Percentiles rank a stretch among this genome's conserved stretches.
These are phyloP conservation scores for Onychorhynchus coronatus DNA, from an alignment of 2,113 vertebrate genomes.

Conservation along the genomic window DNA sequence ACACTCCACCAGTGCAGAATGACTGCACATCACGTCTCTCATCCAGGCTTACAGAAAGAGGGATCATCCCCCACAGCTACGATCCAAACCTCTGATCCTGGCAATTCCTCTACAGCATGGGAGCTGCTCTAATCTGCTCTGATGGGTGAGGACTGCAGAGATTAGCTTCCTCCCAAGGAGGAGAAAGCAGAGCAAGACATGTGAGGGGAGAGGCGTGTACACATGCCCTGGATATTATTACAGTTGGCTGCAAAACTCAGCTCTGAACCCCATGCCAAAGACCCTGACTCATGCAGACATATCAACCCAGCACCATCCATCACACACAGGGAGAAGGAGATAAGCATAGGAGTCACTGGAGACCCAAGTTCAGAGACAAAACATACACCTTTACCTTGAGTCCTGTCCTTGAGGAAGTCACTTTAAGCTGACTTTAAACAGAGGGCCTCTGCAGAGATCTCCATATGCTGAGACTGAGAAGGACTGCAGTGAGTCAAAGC, in stretches of 20 bases:
- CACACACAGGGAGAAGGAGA: not conserved
- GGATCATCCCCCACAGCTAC: not conserved
- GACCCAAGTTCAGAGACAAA: not conserved
- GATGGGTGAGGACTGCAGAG: not conserved
- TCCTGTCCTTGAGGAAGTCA: not conserved
- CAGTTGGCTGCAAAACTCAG: not conserved
- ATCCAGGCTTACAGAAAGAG: not conserved
- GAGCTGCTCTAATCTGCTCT: not conserved
- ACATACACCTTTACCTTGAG: not conserved
- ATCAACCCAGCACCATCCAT: not conserved
- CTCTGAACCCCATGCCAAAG: not conserved
- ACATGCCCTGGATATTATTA: not conserved
- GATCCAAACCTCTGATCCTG: not conserved
- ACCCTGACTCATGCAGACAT: not conserved
- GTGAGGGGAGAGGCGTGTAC: not conserved
- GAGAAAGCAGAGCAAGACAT: not conserved
- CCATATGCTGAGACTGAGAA: not conserved
- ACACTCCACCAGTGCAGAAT: not conserved
- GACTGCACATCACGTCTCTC: not conserved
- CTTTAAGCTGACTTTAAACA: not conserved
- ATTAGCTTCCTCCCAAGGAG: not conserved
- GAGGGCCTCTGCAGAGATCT: not conserved
- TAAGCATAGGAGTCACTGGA: not conserved
- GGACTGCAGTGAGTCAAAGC: not conserved
- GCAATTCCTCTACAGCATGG: not conserved